phyloP scores from a whole-genome alignment of 2,888 invertebrate species.

The Eupeodes latifasciatus region DNA sequence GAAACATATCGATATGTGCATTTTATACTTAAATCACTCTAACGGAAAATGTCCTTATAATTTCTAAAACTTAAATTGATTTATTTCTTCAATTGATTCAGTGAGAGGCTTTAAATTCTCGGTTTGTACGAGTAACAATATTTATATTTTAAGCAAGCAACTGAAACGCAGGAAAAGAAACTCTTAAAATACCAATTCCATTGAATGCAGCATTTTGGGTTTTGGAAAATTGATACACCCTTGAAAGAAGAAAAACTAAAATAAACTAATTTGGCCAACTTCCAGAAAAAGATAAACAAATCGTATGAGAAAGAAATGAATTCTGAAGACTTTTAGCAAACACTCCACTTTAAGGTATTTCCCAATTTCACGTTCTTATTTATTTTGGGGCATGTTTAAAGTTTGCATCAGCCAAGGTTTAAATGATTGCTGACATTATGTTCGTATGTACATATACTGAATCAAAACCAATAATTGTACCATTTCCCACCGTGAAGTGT shows the following conservation, averaged over 20 bases:
- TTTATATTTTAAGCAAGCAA: too few relatives aligned
- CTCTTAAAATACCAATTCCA: slow-evolving; percentile 23
- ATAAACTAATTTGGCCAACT: slow-evolving; percentile 52
- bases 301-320: slow-evolving; percentile 29
- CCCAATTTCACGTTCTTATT: slow-evolving; percentile 42
- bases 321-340: slow-evolving; percentile 40
- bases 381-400: slow-evolving; percentile 36
- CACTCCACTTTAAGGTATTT: slow-evolving; percentile 49
- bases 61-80: too few relatives aligned
- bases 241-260: slow-evolving; percentile 28
- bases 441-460: background rate
- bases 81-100: too few relatives aligned
- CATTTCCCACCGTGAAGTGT: background rate
- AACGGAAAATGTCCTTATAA: too few relatives aligned
- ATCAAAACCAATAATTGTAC: background rate
- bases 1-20: too few relatives aligned
- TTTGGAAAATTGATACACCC: slow-evolving; percentile 48
- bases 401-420: background rate
- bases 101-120: too few relatives aligned
- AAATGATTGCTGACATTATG: background rate
- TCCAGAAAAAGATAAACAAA: slow-evolving; percentile 32
- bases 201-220: background rate
- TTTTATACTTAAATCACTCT: too few relatives aligned
- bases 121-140: too few relatives aligned
- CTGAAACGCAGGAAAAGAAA: background rate